These are phyloP conservation scores for Nesometra sesokonis DNA, from an alignment of 35 echinoderm and acorn worm species.

Conservation along the genomic window DNA sequence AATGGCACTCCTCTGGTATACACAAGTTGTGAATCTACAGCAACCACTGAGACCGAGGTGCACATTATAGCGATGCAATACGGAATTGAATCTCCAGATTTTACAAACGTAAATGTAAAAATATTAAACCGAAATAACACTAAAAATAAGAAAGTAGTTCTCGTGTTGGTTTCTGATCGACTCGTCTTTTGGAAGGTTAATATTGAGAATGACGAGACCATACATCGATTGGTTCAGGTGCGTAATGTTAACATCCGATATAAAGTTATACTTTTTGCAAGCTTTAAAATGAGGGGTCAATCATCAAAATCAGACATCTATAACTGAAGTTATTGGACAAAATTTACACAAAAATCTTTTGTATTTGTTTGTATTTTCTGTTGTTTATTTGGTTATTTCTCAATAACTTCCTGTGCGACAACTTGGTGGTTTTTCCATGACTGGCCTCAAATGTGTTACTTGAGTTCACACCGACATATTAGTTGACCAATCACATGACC, in stretches of 20 bases:
- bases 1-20: not conserved
- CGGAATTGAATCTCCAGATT: not conserved
- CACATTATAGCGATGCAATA: not conserved
- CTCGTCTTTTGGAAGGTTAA: not conserved
- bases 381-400: too few species aligned
- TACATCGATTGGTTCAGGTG: not conserved
- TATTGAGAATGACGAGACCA: not conserved
- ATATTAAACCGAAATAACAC: not conserved
- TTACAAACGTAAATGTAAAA: not conserved
- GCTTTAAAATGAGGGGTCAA: too few species aligned
- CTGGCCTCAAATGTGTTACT: too few species aligned
- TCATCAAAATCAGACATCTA: too few species aligned
- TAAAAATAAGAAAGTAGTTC: not conserved
- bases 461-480: too few species aligned
- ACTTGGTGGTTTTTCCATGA: too few species aligned
- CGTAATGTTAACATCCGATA: not conserved
- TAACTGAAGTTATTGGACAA: too few species aligned
- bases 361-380: too few species aligned
- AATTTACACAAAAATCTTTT: too few species aligned
- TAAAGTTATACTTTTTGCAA: too few species aligned
- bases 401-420: too few species aligned
- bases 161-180: not conserved
- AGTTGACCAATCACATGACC: too few species aligned
- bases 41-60: not conserved
- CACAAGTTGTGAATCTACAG: not conserved